These are phyloP conservation scores for Phoenoteleia sp. DNA, from an alignment of 2,888 invertebrate species.

Conservation along the genomic window DNA sequence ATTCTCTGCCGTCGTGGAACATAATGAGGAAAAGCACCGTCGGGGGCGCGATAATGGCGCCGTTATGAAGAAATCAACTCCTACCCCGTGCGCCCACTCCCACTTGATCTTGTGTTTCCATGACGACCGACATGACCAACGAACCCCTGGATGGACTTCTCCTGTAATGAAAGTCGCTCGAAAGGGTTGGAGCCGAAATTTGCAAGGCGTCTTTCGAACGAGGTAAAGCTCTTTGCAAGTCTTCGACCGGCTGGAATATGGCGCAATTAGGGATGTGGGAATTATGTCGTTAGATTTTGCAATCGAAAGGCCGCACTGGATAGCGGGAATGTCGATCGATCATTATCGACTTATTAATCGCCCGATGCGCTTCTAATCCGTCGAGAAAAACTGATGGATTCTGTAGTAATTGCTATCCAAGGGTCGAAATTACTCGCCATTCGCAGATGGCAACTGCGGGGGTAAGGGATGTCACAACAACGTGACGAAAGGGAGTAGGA, in stretches of 20 bases:
- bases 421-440: conserved; percentile 65
- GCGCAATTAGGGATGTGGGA: neutral
- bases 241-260: neutral
- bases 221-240: neutral
- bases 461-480: conserved; percentile 61
- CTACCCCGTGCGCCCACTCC: conserved; percentile 73
- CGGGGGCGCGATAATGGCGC: conserved; percentile 84
- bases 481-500: conserved; percentile 43
- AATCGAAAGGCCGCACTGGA: conserved; percentile 50
- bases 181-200: conserved; percentile 78
- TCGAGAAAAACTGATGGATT: conserved; percentile 82
- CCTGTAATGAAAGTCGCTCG: conserved; percentile 79
- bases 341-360: conserved; percentile 79
- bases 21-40: conserved; percentile 81
- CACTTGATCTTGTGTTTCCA: conserved; percentile 82
- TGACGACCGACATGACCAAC: conserved; percentile 85
- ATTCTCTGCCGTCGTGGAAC: conserved; percentile 80
- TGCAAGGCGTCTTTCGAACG: conserved; percentile 13
- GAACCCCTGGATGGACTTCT: conserved; percentile 77
- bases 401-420: conserved; percentile 83
- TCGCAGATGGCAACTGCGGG: conserved; percentile 71
- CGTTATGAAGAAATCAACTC: conserved; percentile 86
- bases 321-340: conserved; percentile 77
- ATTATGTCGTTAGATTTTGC: conserved; percentile 25
- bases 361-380: conserved; percentile 78